Base-by-base conservation (phyloP, 2,113 vertebrate species). In the Bombycilla garrulus region DNA sequence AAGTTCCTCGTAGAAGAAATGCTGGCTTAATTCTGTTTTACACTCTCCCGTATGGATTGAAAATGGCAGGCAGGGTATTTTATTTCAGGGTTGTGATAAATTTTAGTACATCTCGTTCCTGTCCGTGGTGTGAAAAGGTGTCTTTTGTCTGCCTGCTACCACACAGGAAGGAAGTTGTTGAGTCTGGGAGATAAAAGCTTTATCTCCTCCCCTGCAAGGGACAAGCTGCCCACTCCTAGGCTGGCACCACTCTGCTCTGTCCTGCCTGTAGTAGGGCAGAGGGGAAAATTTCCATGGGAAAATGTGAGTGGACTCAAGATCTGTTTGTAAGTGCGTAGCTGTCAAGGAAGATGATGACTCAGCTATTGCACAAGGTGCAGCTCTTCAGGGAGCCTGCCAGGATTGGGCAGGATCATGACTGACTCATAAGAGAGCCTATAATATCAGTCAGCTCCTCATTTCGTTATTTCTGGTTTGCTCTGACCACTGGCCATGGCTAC, bases 321-420 rank as follows among this genome's bases (percentile, higher is more conserved):
- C 15, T 67, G 10, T 91, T 81, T 86, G 60, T 80, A 40, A 94
- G 82, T 74, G 72, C 11, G 6, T 81, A 11, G 94, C 85, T 81
- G 81, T 93, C 85, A 81, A 92, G 92, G 89, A 94, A 94, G 94
- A 29, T 93, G 96, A 95, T 96, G 96, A 96, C 92, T 92, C 88
- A 95, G 95, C 93, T 77, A 25, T 96, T 93, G 67, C 76, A 78
- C 78, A 93, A 91, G 77, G 70, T 91, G 44, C 53, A 88, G 72
- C 31, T 57, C 87, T 85, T 92, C 6, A 31, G 94, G 58, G 83
- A 74, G 26, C 5, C 13, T 0, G 5, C 48, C 51, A 40, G 79
- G 60, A 51, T 71, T 96, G 87, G 70, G 3, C 50, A 0, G 3
- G n/a, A 26, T 44, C 2, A 5, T 81, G 81, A 94, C 69, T 81